Evolutionary conservation across 1,140 invertebrate genomes (phyloP).

Genomic region (Zeugodacus cucurbitae): DNA sequence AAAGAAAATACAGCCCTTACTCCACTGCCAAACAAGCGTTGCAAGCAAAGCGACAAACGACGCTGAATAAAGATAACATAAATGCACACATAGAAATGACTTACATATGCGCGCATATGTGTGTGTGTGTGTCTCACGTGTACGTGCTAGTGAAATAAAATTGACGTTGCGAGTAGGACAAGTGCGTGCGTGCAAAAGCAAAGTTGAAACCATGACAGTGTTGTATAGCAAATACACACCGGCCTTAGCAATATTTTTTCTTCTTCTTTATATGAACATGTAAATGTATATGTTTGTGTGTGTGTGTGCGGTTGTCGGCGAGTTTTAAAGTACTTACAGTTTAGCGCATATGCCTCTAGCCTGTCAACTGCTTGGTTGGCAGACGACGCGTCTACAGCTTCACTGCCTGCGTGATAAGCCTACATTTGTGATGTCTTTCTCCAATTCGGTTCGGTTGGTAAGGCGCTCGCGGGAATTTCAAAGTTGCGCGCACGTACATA

Average conservation of each 20-base stretch:
- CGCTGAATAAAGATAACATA: background rate
- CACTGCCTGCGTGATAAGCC: background rate
- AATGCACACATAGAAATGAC: background rate
- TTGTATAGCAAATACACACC: background rate
- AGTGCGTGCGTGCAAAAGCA: background rate
- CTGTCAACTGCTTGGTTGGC: background rate
- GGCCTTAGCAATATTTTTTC: background rate
- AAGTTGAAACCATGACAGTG: background rate
- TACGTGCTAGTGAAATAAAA: background rate
- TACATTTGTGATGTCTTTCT: background rate
- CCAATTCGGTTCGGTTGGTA: background rate
- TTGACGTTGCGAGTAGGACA: background rate
- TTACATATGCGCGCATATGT: background rate
- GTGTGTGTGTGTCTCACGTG: background rate
- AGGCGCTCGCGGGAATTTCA: background rate
- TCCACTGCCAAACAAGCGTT: background rate
- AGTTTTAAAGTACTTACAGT: background rate
- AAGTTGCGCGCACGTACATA: background rate
- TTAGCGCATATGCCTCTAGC: background rate
- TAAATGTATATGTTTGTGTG: background rate
- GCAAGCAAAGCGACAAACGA: background rate
- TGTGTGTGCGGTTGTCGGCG: background rate
- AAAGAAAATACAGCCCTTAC: background rate
- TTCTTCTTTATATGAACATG: background rate
- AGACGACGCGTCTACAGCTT: background rate